Conservation (phyloP, 2,888 invertebrate species). For the Chymomyza procnemis region DNA sequence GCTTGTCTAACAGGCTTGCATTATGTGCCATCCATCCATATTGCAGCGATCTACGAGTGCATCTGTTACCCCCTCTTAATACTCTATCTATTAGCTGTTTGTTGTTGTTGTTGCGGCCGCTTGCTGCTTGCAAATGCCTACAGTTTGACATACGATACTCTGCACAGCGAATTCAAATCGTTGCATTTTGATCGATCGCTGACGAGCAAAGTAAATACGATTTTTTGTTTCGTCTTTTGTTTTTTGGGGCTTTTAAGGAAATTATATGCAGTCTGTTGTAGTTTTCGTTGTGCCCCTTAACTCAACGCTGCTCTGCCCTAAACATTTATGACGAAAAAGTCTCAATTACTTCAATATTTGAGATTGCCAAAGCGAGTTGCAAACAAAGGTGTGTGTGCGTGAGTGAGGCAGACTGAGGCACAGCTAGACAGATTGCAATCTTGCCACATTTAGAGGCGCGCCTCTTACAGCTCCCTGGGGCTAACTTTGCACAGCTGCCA, state of each 20-base stretch:
- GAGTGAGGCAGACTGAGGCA: background rate
- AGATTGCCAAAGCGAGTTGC: constrained; percentile 36
- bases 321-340: constrained; percentile 35
- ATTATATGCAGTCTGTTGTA: constrained; percentile 5
- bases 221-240: constrained; percentile 3
- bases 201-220: constrained; percentile 40
- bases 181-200: constrained; percentile 61
- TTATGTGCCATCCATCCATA: background rate
- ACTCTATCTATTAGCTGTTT: constrained; percentile 22
- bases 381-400: background rate
- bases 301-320: background rate
- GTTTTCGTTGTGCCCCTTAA: background rate
- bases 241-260: constrained; percentile 44
- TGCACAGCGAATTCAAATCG: constrained; percentile 13
- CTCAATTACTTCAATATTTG: constrained; percentile 50
- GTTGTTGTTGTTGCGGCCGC: constrained; percentile 10
- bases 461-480: background rate
- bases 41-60: background rate
- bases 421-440: background rate
- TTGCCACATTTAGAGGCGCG: background rate
- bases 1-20: constrained; percentile 31
- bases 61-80: constrained; percentile 12
- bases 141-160: constrained; percentile 62
- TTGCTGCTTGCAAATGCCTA: constrained; percentile 52
- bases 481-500: background rate